Percentiles rank a stretch among this genome's conserved stretches.
phyloP scores from a whole-genome alignment of 2,888 invertebrate genomes.

The Drosophila formosana region DNA sequence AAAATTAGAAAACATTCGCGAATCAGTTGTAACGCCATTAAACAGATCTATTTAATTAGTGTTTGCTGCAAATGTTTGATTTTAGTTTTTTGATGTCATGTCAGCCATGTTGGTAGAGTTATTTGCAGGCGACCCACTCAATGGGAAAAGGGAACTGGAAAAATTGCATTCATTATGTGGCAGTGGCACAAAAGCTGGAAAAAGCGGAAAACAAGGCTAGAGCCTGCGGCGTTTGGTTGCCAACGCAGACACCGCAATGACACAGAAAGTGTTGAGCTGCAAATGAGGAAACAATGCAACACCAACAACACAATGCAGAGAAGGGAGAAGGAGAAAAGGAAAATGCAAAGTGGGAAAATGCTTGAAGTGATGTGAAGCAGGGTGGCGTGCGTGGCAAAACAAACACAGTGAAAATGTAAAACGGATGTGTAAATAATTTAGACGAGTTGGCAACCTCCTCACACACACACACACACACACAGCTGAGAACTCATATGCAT shows the following conservation, averaged over 20 bases:
- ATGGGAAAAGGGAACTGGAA: slow-evolving; percentile 51
- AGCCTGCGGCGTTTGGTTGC: slow-evolving; percentile 63
- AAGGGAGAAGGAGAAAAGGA: slow-evolving; percentile 17
- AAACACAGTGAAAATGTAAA: slow-evolving; percentile 74
- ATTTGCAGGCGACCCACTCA: slow-evolving; percentile 52
- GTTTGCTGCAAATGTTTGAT: slow-evolving; percentile 26
- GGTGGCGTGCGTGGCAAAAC: slow-evolving; percentile 65
- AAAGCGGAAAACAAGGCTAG: slow-evolving; percentile 67
- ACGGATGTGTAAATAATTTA: slow-evolving; percentile 81
- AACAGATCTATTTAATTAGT: slow-evolving; percentile 28
- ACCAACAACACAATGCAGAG: slow-evolving; percentile 27
- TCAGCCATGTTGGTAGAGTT: neutral
- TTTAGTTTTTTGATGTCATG: slow-evolving; percentile 7
- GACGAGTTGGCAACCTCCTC: slow-evolving; percentile 67
- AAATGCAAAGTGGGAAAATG: slow-evolving; percentile 59
- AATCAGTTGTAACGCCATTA: neutral
- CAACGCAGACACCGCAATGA: slow-evolving; percentile 72
- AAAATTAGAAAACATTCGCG: neutral
- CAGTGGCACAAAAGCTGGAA: slow-evolving; percentile 63
- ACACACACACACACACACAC: slow-evolving; percentile 15
- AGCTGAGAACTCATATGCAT: slow-evolving; percentile 18
- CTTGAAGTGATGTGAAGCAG: slow-evolving; percentile 50
- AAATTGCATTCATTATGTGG: slow-evolving; percentile 84
- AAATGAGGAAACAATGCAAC: slow-evolving; percentile 76
- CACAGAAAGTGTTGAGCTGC: slow-evolving; percentile 77